These are phyloP conservation scores for Tubulanus polymorphus DNA, from an alignment of 2,888 invertebrate genomes.

Conservation along the genomic window DNA sequence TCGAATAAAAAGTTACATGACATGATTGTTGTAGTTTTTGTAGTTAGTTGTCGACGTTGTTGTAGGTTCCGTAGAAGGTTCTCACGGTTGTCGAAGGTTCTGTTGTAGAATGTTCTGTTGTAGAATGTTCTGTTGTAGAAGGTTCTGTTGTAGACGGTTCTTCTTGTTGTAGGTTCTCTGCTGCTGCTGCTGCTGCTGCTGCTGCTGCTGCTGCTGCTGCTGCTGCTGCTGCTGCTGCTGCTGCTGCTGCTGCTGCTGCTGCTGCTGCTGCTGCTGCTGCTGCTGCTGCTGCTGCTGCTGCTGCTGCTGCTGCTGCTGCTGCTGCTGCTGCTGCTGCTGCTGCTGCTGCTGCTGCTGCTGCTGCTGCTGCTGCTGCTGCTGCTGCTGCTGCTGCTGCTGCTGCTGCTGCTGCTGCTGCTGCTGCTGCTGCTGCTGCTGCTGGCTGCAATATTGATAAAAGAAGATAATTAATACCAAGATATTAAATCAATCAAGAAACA, in stretches of 20 bases:
- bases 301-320: conserved; percentile 8
- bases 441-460: too few species aligned
- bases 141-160: too few species aligned
- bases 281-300: conserved; percentile 3
- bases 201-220: not conserved
- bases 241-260: conserved; percentile 1
- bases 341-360: conserved; percentile 2
- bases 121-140: too few species aligned
- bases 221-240: conserved; percentile 6
- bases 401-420: not conserved
- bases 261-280: conserved; percentile 8
- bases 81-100: too few species aligned
- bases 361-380: not conserved
- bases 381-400: not conserved
- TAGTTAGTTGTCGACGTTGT: too few species aligned
- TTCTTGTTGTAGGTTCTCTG: too few species aligned
- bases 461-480: conserved; percentile 8
- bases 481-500: too few species aligned
- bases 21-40: too few species aligned
- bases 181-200: not conserved
- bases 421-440: not conserved
- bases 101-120: too few species aligned
- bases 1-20: too few species aligned
- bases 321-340: conserved; percentile 1
- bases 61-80: too few species aligned